Evolutionary conservation across 2,888 invertebrate genomes (phyloP).

Genomic region (Tuta absoluta): DNA sequence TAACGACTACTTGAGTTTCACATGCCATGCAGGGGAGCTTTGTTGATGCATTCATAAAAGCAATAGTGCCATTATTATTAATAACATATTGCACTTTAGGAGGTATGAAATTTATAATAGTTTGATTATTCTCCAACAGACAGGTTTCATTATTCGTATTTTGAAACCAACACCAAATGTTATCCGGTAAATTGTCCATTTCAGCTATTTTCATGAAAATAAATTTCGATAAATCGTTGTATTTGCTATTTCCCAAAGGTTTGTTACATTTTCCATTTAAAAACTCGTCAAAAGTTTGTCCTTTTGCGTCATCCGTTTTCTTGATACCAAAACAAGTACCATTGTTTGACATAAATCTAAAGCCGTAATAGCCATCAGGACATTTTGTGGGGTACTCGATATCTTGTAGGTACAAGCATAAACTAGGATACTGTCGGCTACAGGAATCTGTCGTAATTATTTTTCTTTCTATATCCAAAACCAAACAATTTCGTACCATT

Average conservation of each 20-base stretch:
- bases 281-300: conserved; percentile 57
- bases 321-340: conserved; percentile 67
- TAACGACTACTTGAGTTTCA: conserved; percentile 53
- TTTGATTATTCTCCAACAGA: background rate
- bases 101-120: background rate
- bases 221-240: conserved; percentile 51
- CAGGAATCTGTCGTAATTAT: conserved; percentile 57
- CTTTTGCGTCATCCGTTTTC: conserved; percentile 41
- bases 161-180: conserved; percentile 66
- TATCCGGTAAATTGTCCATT: conserved; percentile 44
- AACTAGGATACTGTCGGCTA: conserved; percentile 54
- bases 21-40: conserved; percentile 67
- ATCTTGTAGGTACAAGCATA: conserved; percentile 68
- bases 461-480: conserved; percentile 54
- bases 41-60: conserved; percentile 45
- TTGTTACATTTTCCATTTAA: conserved; percentile 49
- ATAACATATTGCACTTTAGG: conserved; percentile 49
- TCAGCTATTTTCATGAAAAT: conserved; percentile 63
- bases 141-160: conserved; percentile 17
- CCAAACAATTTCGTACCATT: conserved; percentile 59
- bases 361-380: conserved; percentile 63
- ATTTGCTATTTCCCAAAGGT: conserved; percentile 52
- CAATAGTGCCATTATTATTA: conserved; percentile 56
- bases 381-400: conserved; percentile 61
- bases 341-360: conserved; percentile 59